phyloP scores from a whole-genome alignment of 2,797 vertebrate genomes.

The Thunnus albacares region DNA sequence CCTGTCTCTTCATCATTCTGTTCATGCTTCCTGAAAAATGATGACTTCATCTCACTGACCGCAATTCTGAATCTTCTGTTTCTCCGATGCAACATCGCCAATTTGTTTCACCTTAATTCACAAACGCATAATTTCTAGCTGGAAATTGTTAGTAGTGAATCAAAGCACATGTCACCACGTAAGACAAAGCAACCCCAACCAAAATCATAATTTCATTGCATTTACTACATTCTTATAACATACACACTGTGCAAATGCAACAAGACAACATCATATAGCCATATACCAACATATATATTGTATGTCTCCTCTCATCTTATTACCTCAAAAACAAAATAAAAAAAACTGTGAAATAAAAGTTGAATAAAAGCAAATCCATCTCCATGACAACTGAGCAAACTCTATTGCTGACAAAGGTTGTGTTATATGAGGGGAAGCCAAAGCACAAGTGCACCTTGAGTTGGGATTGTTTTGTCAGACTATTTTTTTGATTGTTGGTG shows the following conservation, averaged over 20 bases:
- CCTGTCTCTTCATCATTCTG: conserved; percentile 44
- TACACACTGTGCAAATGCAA: neutral
- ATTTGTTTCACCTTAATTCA: conserved; percentile 6
- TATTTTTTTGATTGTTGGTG: too few relatives aligned
- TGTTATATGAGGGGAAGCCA: neutral
- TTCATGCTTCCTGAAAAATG: conserved; percentile 25
- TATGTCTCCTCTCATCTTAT: too few relatives aligned
- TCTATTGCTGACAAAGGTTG: neutral
- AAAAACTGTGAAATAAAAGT: too few relatives aligned
- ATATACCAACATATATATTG: neutral
- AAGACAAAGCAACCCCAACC: neutral
- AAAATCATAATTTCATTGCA: neutral
- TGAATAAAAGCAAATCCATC: neutral
- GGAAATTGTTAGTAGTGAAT: neutral
- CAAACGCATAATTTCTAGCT: neutral
- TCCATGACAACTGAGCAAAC: neutral
- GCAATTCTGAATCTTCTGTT: conserved; percentile 3
- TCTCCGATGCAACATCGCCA: neutral
- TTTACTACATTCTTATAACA: neutral
- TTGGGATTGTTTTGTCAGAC: too few relatives aligned
- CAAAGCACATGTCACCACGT: neutral
- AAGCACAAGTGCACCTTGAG: too few relatives aligned
- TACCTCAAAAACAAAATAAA: neutral
- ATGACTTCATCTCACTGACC: conserved; percentile 40
- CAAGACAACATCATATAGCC: neutral